phyloP scores from a whole-genome alignment of 1,140 invertebrate species.

The Leguminivora glycinivorella region DNA sequence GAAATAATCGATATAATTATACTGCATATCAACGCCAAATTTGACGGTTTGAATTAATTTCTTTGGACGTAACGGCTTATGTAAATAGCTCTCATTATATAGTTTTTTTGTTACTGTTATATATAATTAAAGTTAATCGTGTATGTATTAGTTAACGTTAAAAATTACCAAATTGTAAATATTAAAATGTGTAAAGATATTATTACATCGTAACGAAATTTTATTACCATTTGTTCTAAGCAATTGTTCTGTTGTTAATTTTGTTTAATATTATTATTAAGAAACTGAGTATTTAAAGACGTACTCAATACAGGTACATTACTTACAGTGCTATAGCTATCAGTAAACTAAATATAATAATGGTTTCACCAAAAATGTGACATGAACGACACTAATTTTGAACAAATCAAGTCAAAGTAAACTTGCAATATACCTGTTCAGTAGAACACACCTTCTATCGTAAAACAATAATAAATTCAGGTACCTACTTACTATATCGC shows the following conservation, averaged over 20 bases:
- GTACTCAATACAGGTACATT: slow-evolving; percentile 33
- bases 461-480: background rate
- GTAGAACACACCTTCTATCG: background rate
- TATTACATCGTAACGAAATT: slow-evolving; percentile 74
- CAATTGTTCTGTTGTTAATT: slow-evolving; percentile 77
- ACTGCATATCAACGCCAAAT: slow-evolving; percentile 72
- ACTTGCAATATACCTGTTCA: too few relatives aligned
- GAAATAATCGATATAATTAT: slow-evolving; percentile 47
- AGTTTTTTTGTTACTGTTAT: slow-evolving; percentile 61
- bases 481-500: background rate
- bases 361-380: background rate
- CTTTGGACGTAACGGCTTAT: slow-evolving; percentile 52
- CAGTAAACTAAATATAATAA: background rate
- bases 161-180: slow-evolving; percentile 76
- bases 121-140: slow-evolving; percentile 60
- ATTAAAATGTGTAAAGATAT: slow-evolving; percentile 71
- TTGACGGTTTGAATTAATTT: slow-evolving; percentile 36
- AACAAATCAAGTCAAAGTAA: background rate
- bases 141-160: slow-evolving; percentile 74
- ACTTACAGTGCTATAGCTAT: background rate
- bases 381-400: background rate
- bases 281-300: slow-evolving; percentile 32
- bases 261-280: slow-evolving; percentile 69
- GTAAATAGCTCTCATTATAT: slow-evolving; percentile 50
- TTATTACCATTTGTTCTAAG: slow-evolving; percentile 78